Base-by-base conservation (phyloP, 1,140 invertebrate species). In the Trichonephila inaurata region DNA sequence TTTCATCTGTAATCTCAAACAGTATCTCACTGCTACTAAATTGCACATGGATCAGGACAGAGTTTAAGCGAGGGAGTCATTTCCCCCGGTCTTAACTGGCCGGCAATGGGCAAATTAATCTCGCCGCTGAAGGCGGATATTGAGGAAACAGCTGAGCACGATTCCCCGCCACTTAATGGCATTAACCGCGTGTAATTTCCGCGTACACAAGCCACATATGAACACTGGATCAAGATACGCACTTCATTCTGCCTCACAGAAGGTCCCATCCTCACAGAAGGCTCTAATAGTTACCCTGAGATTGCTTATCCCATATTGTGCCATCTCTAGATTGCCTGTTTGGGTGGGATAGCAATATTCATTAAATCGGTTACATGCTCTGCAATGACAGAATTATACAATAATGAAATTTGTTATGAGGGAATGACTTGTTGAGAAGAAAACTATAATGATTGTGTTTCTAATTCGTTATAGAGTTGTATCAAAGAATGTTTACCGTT, bases 131-230 rank as follows among this genome's bases (percentile, higher is more conserved):
- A 24, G 66, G 14, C 28, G 72, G 16, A 77, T 77, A 40, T 33
- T 18, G 72, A 40, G 72, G 72, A 77, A 77, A 77, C 72, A 77
- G 72, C 72, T 77, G 72, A 0, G 72, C 72, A 14, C 72, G 72
- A 77, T 77, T 77, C 6, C 72, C 28, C 28, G 72, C 72, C 72
- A 21, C 72, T 28, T 51, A 51, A 51, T 51, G 51, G 51, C 51
- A 51, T 51, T 51, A 40, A 77, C 72, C 28, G 72, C 72, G 33
- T 77, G 72, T 40, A 77, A 77, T 77, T 77, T 77, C 72, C 72
- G 72, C 72, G 33, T 14, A 77, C 10, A 51, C 62, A 21, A 64
- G 18, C 16, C 21, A 6, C 62, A 64, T 64, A 6, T 16, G 7
- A 18, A 19, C 28, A 14, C 28, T 28, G 72, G 24, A 40, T 77